Base-by-base conservation (phyloP, 2,113 vertebrate genomes). In the Vanacampus margaritifer region DNA sequence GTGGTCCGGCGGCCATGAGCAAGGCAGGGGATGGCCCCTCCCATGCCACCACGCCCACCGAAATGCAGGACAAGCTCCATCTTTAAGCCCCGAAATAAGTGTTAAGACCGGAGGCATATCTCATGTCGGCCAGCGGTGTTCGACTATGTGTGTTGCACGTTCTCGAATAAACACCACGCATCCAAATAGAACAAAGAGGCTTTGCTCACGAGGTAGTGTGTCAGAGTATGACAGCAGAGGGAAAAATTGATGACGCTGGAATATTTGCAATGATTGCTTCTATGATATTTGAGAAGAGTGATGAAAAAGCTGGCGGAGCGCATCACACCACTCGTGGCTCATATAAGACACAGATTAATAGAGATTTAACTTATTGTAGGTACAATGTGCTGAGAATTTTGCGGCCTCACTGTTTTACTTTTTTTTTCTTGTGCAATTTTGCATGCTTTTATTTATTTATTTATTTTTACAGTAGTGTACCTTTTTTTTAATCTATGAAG, bases 111-210 rank as follows among this genome's bases (percentile, higher is more conserved):
- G 60, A 74, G 68, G 68, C 64, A 70, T 78, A 80, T 81, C 75
- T 66, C 19, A 2, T 74, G 71, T 63, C 71, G 69, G 66, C 21
- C 46, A 21, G 46, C 64, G 67, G 57, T 75, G 72, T 32, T 50
- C 46, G 66, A 69, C 74, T 35, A 75, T 64, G 76, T 76, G 78
- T 67, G 66, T 69, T 50, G 71, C 48, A 0, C 23, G 6, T 84
- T 88, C 79, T 79, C 82, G 75, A 79, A 88, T 89, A 83, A 85
- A 86, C 85, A 82, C 80, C 37, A 12, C 65, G 46, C 2, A 19
- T 67, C 32, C 41, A 45, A 74, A 69, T 67, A 66, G 71, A 72
- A 78, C 0, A 1, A 65, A 66, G 36, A 66, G n/a, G 37, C 37
- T 71, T 67, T 26, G 62, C 36, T 64, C 56, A 46, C 43, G 46